Evolutionary conservation across 2,888 invertebrate species (phyloP).

Genomic region (Pyrgus malvae): DNA sequence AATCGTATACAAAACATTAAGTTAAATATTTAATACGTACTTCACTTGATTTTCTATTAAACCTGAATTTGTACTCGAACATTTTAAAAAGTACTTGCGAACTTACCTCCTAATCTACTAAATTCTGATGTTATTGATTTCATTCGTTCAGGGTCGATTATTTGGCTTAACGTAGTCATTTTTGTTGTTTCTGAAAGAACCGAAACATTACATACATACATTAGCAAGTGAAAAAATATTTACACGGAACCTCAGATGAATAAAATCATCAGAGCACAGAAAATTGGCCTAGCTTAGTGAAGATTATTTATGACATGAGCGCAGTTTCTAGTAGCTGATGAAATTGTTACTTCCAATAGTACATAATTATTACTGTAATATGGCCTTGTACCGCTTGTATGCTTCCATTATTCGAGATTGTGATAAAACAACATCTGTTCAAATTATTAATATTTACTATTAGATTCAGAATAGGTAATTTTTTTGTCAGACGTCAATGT

Average conservation of each 20-base stretch:
- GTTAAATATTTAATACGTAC: too few relatives aligned
- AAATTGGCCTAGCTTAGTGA: too few relatives aligned
- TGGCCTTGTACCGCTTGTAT: neutral
- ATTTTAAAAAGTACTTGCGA: too few relatives aligned
- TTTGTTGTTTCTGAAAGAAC: conserved; percentile 14
- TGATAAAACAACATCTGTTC: neutral
- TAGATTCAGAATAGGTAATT: too few relatives aligned
- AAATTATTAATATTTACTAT: too few relatives aligned
- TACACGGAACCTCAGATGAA: neutral
- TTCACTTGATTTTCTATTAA: too few relatives aligned
- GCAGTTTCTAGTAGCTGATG: too few relatives aligned
- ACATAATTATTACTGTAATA: neutral
- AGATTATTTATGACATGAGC: too few relatives aligned
- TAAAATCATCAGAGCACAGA: too few relatives aligned
- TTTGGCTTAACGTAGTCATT: conserved; percentile 63
- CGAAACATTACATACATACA: neutral
- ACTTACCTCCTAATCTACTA: conserved; percentile 67
- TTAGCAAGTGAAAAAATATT: neutral
- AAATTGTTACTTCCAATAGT: neutral
- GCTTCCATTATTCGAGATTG: neutral
- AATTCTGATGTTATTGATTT: conserved; percentile 66
- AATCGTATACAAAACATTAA: too few relatives aligned
- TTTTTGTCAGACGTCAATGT: too few relatives aligned
- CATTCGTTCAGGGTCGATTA: conserved; percentile 66
- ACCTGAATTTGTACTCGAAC: too few relatives aligned